phyloP scores from a whole-genome alignment of 2,113 vertebrate genomes.

The Notothenia coriiceps region DNA sequence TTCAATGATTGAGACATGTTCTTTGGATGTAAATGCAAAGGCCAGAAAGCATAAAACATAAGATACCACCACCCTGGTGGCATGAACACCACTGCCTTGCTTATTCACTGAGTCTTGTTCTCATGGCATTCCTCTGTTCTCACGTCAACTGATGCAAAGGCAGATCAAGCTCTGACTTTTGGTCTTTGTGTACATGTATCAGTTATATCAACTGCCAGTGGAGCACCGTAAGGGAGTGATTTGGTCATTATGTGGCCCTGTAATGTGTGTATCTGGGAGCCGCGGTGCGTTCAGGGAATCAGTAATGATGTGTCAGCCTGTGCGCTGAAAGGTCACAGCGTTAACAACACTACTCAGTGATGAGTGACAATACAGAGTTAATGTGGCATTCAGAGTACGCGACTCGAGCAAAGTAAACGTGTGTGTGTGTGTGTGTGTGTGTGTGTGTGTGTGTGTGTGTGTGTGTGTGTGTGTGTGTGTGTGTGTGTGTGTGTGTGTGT shows the following conservation, averaged over 20 bases:
- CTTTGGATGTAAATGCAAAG: too few relatives aligned
- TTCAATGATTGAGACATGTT: too few relatives aligned
- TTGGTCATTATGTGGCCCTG: constrained; percentile 34
- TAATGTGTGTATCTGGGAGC: constrained; percentile 38
- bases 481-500: background rate
- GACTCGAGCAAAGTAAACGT: constrained; percentile 53
- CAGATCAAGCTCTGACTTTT: constrained; percentile 11
- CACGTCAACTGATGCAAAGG: constrained; percentile 24
- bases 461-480: constrained; percentile 1
- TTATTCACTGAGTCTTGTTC: constrained; percentile 7
- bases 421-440: constrained; percentile 10
- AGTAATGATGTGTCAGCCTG: constrained; percentile 52
- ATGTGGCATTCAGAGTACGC: constrained; percentile 60
- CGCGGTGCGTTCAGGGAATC: constrained; percentile 17
- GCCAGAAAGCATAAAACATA: too few relatives aligned
- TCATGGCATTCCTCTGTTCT: constrained; percentile 13
- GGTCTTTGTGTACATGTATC: constrained; percentile 8
- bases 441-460: constrained; percentile 17
- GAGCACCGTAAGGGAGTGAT: constrained; percentile 33
- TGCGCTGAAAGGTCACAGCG: constrained; percentile 52
- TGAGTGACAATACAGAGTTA: constrained; percentile 68
- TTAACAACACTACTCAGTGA: constrained; percentile 49
- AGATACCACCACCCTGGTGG: too few relatives aligned
- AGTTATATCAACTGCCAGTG: background rate
- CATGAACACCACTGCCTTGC: too few relatives aligned